These are phyloP conservation scores for Onychomys arenicola DNA, from an alignment of 2,797 vertebrate genomes.

Conservation along the genomic window DNA sequence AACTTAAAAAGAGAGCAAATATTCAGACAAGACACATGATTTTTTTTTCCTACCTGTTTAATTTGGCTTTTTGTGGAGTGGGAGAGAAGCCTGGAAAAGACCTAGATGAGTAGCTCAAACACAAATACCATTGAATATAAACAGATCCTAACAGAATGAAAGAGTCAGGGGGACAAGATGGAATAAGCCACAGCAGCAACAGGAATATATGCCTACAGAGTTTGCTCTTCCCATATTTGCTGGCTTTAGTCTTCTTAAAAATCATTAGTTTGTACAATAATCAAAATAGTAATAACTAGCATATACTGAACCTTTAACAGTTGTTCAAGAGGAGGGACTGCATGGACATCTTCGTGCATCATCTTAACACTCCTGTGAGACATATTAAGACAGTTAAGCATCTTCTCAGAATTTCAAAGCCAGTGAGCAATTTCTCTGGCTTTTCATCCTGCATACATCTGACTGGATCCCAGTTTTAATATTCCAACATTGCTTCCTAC, in stretches of 20 bases:
- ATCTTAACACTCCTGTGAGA: not conserved
- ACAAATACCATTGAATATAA: not conserved
- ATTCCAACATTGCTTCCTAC: not conserved
- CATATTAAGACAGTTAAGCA: constrained; percentile 30
- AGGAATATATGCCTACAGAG: not conserved
- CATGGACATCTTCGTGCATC: not conserved
- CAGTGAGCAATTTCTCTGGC: constrained; percentile 8
- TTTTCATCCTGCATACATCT: not conserved
- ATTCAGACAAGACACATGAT: not conserved
- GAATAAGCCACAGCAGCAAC: not conserved
- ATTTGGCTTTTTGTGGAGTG: not conserved
- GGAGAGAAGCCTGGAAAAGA: not conserved
- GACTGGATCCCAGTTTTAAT: not conserved
- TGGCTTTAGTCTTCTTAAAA: constrained; percentile 28
- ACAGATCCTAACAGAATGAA: not conserved
- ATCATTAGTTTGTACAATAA: constrained; percentile 24
- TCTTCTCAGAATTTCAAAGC: not conserved
- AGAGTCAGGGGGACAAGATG: not conserved
- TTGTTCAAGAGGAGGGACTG: not conserved
- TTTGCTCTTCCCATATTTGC: not conserved
- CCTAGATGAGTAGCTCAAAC: not conserved
- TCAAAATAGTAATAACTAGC: not conserved
- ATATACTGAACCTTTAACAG: constrained; percentile 32
- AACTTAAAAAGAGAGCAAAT: not conserved
- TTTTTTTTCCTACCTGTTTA: not conserved